phyloP scores from a whole-genome alignment of 2,113 vertebrate species.

The Tyrannus savana region DNA sequence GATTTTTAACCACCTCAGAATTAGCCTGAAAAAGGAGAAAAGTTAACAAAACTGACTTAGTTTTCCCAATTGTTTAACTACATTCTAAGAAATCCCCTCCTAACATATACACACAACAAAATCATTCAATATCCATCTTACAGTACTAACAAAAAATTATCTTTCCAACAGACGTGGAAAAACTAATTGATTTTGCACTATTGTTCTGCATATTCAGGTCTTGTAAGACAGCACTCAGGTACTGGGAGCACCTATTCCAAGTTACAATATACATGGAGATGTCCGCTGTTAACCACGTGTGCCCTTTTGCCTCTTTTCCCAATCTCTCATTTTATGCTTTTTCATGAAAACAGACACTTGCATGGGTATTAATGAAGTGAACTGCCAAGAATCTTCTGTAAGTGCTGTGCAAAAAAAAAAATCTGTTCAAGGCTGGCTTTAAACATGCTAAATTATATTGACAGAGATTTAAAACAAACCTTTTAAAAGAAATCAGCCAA shows the following conservation, averaged over 20 bases:
- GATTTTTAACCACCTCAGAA: conserved; percentile 4
- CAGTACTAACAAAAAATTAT: neutral
- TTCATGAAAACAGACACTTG: neutral
- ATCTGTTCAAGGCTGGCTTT: neutral
- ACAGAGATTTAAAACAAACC: neutral
- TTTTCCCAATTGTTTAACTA: neutral
- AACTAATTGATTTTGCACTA: neutral
- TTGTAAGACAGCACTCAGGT: neutral
- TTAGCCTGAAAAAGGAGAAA: conserved; percentile 4
- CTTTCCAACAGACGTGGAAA: neutral
- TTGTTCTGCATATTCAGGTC: neutral
- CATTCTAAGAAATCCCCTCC: neutral
- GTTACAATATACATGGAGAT: neutral
- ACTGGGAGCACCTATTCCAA: neutral
- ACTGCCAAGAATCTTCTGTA: neutral
- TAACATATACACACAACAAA: neutral
- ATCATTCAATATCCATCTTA: neutral
- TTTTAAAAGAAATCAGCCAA: neutral
- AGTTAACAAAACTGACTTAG: neutral
- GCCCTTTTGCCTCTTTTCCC: neutral
- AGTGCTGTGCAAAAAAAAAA: neutral
- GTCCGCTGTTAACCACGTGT: neutral
- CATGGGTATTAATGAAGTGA: neutral
- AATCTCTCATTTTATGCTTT: neutral
- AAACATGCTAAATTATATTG: neutral